These are phyloP conservation scores for Hypercompe scribonia DNA, from an alignment of 2,888 invertebrate genomes.

Conservation along the genomic window DNA sequence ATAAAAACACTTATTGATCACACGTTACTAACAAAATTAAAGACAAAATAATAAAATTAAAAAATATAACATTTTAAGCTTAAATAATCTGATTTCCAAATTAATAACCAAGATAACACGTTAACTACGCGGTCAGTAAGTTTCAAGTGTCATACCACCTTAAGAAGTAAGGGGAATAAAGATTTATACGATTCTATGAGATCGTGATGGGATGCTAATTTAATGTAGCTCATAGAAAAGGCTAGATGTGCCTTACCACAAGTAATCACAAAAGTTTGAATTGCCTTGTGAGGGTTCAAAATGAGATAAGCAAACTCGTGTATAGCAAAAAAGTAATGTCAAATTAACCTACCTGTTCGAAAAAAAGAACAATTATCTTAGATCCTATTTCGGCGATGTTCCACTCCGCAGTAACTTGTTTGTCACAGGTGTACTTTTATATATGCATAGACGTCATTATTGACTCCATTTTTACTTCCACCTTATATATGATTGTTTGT, in stretches of 20 bases:
- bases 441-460: slow-evolving; percentile 51
- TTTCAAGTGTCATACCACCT: neutral
- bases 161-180: too few species aligned
- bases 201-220: too few species aligned
- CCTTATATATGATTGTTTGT: slow-evolving; percentile 66
- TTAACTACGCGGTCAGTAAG: neutral
- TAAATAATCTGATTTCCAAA: too few species aligned
- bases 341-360: slow-evolving; percentile 32
- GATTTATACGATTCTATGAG: neutral
- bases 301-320: neutral
- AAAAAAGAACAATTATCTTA: slow-evolving; percentile 17
- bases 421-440: slow-evolving; percentile 25
- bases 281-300: neutral
- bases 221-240: too few species aligned
- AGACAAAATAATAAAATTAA: too few species aligned
- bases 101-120: too few species aligned
- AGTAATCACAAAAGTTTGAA: neutral
- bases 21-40: too few species aligned
- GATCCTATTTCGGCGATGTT: slow-evolving; percentile 22
- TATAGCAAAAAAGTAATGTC: neutral
- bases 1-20: too few species aligned
- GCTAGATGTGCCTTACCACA: neutral
- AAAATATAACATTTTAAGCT: too few species aligned
- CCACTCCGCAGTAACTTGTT: slow-evolving; percentile 32
- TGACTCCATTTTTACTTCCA: slow-evolving; percentile 82